A percentile compares a stretch with the other conserved stretches of the same genome.
Conservation (phyloP, 2,113 vertebrate species). For the Macaca fascicularis region T2T-MFA8v1.1 NC_088384.1:118781501-118782000, state of each 20-base stretch:
- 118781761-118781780: rapidly evolving
- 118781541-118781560: rapidly evolving
- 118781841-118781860: no score
- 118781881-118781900: neutral
- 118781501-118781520: neutral
- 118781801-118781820: neutral
- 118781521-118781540: rapidly evolving
- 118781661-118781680: neutral
- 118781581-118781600: neutral
- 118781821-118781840: neutral
- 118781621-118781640: neutral
- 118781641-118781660: neutral
- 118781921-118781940: neutral
- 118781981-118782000: rapidly evolving
- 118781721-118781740: neutral
- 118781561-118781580: no score
- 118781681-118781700: neutral
- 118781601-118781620: neutral
- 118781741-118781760: neutral
- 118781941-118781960: rapidly evolving
- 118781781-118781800: neutral
- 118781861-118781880: neutral
- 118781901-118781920: neutral
- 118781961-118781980: neutral
- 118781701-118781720: neutral